Evolutionary conservation across 2,113 vertebrate species (phyloP).

Genomic region (Lepus timidus): DNA sequence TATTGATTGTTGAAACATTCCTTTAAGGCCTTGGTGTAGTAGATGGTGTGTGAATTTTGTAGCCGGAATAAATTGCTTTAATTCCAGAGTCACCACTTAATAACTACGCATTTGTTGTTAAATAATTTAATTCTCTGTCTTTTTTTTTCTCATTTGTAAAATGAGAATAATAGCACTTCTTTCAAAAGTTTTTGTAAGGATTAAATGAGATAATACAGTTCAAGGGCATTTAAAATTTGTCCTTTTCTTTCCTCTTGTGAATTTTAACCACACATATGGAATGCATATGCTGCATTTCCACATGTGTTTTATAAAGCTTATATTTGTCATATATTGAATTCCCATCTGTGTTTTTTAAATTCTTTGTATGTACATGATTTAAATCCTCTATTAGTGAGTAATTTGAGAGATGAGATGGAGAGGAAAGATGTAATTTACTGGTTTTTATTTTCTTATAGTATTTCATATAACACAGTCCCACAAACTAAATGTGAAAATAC

Average conservation of each 20-base stretch:
- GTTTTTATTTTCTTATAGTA: not conserved
- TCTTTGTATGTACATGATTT: not conserved
- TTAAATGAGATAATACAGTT: constrained; percentile 4
- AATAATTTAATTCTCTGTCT: not conserved
- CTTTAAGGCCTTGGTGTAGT: not conserved
- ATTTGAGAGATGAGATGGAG: not conserved
- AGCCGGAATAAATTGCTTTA: not conserved
- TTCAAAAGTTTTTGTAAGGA: not conserved
- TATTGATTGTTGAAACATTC: not conserved
- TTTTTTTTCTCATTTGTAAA: not conserved
- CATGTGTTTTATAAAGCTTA: not conserved
- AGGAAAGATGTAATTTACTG: not conserved
- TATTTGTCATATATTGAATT: not conserved
- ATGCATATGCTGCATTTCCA: not conserved
- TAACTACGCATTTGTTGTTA: not conserved
- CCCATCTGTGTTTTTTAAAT: not conserved
- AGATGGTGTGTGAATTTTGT: not conserved
- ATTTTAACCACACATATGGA: not conserved
- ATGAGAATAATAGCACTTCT: not conserved
- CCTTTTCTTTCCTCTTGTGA: not conserved
- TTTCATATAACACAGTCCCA: not conserved
- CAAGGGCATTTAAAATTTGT: not conserved
- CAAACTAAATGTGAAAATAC: not conserved
- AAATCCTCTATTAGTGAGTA: not conserved
- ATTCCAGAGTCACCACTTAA: not conserved